phyloP scores from a whole-genome alignment of 2,797 vertebrate species.

The Petrocephalus sullivani region DNA sequence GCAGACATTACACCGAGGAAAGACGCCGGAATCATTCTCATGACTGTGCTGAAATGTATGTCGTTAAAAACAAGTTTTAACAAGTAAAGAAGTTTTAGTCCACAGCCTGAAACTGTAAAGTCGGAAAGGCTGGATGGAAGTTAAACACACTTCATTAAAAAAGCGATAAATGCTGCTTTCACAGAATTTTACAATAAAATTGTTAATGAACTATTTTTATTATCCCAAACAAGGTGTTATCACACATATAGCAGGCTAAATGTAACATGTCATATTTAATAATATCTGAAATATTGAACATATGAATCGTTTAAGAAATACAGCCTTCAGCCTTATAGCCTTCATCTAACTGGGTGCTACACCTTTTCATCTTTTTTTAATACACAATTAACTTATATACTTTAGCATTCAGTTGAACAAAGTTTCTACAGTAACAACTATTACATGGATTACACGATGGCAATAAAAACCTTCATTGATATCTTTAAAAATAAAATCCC shows the following conservation, averaged over 20 bases:
- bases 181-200: not conserved
- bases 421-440: not conserved
- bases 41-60: not conserved
- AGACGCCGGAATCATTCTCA: not conserved
- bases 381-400: not conserved
- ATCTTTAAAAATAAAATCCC: not conserved
- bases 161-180: not conserved
- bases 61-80: not conserved
- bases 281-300: not conserved
- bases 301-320: not conserved
- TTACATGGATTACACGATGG: not conserved
- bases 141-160: not conserved
- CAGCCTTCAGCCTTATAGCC: no score
- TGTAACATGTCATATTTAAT: not conserved
- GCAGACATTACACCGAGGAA: not conserved
- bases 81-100: not conserved
- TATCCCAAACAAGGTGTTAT: not conserved
- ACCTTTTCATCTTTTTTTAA: not conserved
- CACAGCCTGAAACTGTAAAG: not conserved
- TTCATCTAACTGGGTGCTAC: not conserved
- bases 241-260: not conserved
- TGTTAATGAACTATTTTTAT: no score
- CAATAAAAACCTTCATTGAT: constrained; percentile 1
- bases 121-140: not conserved
- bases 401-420: not conserved